Evolutionary conservation across 2,888 invertebrate species (phyloP), one percentile per base, ranked within the genome.

Genomic region (Dasypogon diadema): DNA sequence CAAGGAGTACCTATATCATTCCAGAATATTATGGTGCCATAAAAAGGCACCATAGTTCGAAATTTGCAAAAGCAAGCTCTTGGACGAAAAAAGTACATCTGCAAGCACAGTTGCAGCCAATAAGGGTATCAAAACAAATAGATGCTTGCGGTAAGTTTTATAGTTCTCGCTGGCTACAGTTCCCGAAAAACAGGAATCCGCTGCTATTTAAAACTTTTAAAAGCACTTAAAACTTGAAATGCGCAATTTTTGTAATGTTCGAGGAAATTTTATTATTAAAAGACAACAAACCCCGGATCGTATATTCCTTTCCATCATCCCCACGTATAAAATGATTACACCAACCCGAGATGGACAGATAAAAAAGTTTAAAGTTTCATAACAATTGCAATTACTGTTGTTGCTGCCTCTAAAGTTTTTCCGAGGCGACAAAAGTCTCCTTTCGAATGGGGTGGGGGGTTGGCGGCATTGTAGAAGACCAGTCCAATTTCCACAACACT

Each of bases 331-430:
- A 70, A 22, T 51, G 70, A 70, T 70, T 70, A 70, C 54, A 70
- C 14, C 5, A n/a, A 48, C 65, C 48, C 14, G 24, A 48, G 65
- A 4, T 34, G 51, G 21, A 14, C 12, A 30, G 70, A 46, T 18
- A 54, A 70, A 46, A 70, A 70, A 70, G 54, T 70, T 70, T 70
- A 70, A 70, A 70, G 70, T 70, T 54, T 70, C 34, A 30, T 30
- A 70, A 70, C 54, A 70, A 70, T 70, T 70, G 54, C 70, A 70
- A 54, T 70, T 54, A 54, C 54, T 54, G 18, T 22, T 54, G 18
- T 22, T 70, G 26, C 24, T 54, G 51, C 22, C 21, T 18, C 21
- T 8, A 21, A 21, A 14, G n/a, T 63, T 63, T 63, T 42, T 34
- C 37, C 42, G 30, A 30, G 30, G 3, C 30, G 30, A 30, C 30